Base-by-base conservation (phyloP, 2,888 invertebrate species). In the Eilema griseolum region DNA sequence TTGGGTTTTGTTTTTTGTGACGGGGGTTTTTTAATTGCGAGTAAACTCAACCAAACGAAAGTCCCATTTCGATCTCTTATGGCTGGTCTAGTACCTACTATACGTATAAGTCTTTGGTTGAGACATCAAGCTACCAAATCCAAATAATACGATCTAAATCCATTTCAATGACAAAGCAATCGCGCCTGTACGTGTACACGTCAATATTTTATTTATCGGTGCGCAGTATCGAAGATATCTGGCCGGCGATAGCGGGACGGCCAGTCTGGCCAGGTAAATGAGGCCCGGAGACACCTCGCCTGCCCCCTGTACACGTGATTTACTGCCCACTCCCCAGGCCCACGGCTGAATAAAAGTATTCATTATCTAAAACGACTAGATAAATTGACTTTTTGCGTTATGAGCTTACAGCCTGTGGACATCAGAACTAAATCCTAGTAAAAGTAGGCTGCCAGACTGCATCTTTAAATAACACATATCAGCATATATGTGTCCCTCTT, bases 161-260 rank as follows among this genome's bases (percentile, higher is more conserved):
- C n/a, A 62, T 16, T n/a, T 20, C 20, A 12, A 69, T n/a, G 16
- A 12, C 62, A 57, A 59, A 52, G 76, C 72, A 72, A 67, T 67
- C 57, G 67, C 61, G 24, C 88, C 77, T 85, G 76, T 77, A 81
- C 72, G 81, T 87, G 86, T 91, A 84, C 91, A 75, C 86, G 90
- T 92, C 93, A 92, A 91, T 93, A 93, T 93, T 90, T 92, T 93
- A 94, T 94, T 93, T 94, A 94, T 93, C 93, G 91, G 75, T 80
- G 78, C 62, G 69, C 86, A 78, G 81, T 92, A 94, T 94, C 94
- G 77, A 72, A 83, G 93, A 93, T 93, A 93, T 92, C 93, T 83
- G 82, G 67, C 71, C 76, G 71, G 74, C 84, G 93, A 93, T 93
- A 93, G 74, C 69, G 81, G 80, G 78, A 79, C 80, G 67, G 67